Evolutionary conservation across 2,888 invertebrate species (phyloP).

Genomic region (Actias luna): DNA sequence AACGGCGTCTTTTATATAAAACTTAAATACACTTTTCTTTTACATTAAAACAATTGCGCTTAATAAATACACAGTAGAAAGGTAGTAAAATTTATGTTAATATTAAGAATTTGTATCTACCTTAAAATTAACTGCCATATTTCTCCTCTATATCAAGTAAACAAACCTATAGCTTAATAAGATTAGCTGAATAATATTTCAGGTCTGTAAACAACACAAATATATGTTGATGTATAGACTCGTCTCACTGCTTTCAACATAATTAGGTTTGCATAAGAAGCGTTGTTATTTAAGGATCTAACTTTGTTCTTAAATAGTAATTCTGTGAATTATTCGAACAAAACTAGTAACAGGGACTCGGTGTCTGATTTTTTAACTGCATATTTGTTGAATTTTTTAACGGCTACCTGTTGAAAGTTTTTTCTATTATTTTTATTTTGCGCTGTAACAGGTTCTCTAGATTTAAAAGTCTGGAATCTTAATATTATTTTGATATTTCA

Average conservation of each 20-base stretch:
- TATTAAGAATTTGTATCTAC: constrained; percentile 6
- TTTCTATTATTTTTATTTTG: no score
- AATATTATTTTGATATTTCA: no score
- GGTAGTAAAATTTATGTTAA: background rate
- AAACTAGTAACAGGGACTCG: background rate
- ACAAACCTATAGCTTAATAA: constrained; percentile 31
- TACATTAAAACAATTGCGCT: background rate
- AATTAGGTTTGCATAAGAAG: constrained; percentile 27
- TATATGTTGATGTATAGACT: constrained; percentile 20
- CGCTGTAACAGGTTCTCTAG: no score
- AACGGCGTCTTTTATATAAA: no score
- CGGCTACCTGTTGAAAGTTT: no score
- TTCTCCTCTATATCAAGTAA: constrained; percentile 64
- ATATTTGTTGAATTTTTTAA: background rate
- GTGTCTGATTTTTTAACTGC: background rate
- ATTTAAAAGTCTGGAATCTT: no score
- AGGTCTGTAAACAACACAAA: constrained; percentile 34
- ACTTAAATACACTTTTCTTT: no score
- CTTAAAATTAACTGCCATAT: constrained; percentile 19
- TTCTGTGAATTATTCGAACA: background rate
- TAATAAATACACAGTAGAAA: background rate
- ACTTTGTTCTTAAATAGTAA: constrained; percentile 12
- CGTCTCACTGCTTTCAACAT: constrained; percentile 22
- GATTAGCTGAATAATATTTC: constrained; percentile 26
- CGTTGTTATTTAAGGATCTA: constrained; percentile 15